Evolutionary conservation across 2,113 vertebrate genomes (phyloP).

Genomic region (Oriolus oriolus): DNA sequence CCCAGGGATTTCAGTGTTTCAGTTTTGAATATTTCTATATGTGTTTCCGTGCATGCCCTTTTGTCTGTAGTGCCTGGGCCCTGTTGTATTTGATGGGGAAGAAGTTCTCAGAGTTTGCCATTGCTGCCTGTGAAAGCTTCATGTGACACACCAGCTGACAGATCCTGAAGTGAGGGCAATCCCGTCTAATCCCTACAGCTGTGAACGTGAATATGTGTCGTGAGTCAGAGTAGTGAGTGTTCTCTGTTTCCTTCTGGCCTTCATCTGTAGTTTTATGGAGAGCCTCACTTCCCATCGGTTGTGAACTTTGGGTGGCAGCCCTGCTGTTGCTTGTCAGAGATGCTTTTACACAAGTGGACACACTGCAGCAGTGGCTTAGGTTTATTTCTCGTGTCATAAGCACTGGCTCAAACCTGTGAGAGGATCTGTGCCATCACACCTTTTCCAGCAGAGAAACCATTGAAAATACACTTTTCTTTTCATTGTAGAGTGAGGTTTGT

Average conservation of each 20-base stretch:
- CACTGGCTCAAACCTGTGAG: background rate
- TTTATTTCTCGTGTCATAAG: background rate
- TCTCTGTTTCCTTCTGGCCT: background rate
- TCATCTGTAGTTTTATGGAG: background rate
- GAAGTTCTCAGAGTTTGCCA: background rate
- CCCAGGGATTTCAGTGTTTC: background rate
- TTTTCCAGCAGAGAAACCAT: background rate
- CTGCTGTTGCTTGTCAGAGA: background rate
- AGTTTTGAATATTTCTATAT: background rate
- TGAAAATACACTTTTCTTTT: background rate
- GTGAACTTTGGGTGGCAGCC: background rate
- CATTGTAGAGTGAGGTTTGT: background rate
- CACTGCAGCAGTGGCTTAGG: background rate
- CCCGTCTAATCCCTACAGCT: fast-evolving
- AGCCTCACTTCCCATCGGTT: background rate
- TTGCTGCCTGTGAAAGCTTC: background rate
- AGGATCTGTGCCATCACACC: background rate
- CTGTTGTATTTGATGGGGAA: fast-evolving
- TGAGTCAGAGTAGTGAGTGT: background rate
- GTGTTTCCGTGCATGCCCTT: background rate
- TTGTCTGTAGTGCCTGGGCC: background rate
- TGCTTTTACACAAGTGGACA: background rate
- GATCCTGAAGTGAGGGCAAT: background rate
- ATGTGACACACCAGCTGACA: background rate
- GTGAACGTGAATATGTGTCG: fast-evolving